Conservation (phyloP, 2,888 invertebrate species). For the Icerya purchasi region DNA sequence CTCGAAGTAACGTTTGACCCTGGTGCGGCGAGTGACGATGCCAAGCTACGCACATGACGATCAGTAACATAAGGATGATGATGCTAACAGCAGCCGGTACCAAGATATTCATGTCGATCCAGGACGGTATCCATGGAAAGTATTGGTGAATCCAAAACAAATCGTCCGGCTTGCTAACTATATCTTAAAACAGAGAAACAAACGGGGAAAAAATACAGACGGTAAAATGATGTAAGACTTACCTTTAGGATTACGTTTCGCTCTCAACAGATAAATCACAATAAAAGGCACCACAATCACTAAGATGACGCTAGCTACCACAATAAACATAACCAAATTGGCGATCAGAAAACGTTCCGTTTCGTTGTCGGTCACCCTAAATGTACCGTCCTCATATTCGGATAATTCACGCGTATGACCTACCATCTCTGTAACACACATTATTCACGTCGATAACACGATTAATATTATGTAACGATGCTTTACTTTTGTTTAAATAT, state of each 20-base stretch:
- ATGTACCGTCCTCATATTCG: conserved; percentile 35
- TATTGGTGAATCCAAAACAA: not conserved
- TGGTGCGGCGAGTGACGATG: conserved; percentile 49
- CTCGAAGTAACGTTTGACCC: conserved; percentile 39
- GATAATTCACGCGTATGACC: conserved; percentile 72
- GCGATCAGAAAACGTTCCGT: conserved; percentile 70
- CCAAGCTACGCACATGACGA: conserved; percentile 73
- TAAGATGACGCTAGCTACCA: conserved; percentile 72
- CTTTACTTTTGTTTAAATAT: too few relatives aligned
- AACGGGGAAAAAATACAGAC: conserved; percentile 18
- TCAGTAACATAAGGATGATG: conserved; percentile 69
- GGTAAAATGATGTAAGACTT: conserved; percentile 24
- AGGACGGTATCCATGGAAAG: conserved; percentile 54
- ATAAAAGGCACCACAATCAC: conserved; percentile 83
- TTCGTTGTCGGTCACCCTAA: conserved; percentile 37
- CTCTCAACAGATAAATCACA: conserved; percentile 76
- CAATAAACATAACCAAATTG: conserved; percentile 81
- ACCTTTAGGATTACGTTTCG: conserved; percentile 71
- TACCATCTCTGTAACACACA: conserved; percentile 67
- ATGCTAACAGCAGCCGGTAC: conserved; percentile 76
- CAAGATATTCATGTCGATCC: conserved; percentile 74
- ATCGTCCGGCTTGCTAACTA: conserved; percentile 22
- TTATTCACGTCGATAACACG: too few relatives aligned
- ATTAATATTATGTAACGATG: too few relatives aligned
- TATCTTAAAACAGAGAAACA: conserved; percentile 24